Conservation (phyloP, 2,113 vertebrate species). For the Spilogale gracilis region DNA sequence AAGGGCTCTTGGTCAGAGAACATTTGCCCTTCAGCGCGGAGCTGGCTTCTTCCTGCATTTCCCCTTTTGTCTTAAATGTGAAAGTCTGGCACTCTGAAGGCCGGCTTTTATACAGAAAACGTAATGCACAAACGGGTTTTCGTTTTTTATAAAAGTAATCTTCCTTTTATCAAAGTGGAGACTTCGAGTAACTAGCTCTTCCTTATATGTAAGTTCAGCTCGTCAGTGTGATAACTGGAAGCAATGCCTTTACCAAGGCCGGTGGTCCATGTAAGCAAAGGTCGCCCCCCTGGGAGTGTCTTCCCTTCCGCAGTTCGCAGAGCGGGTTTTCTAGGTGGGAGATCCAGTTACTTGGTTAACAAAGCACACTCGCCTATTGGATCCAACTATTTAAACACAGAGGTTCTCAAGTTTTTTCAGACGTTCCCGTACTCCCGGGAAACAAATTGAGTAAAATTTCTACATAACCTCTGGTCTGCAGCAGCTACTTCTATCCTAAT, state of each 20-base stretch:
- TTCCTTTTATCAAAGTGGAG: background rate
- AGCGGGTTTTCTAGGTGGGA: background rate
- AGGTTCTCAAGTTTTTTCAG: background rate
- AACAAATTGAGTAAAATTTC: background rate
- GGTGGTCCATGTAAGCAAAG: background rate
- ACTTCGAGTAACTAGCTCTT: background rate
- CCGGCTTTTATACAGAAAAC: background rate
- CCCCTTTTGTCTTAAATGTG: background rate
- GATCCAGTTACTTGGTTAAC: background rate
- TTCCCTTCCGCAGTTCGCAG: background rate
- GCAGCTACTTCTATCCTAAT: background rate
- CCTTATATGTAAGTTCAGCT: background rate
- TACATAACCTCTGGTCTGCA: too few relatives aligned
- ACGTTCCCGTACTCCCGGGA: background rate
- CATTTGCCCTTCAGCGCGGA: accelerated
- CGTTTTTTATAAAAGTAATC: background rate
- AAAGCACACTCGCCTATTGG: background rate
- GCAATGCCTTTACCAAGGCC: background rate
- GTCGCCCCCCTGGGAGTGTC: background rate
- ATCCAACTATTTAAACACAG: background rate
- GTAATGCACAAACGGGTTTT: background rate
- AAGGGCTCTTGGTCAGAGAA: background rate
- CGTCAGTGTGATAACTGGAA: background rate
- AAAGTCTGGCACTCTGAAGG: background rate
- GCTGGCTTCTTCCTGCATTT: background rate